A percentile compares a stretch with the other conserved stretches of the same genome.
phyloP scores from a whole-genome alignment of 92 coral and sea anemone species.

The Siderastrea siderea region DNA sequence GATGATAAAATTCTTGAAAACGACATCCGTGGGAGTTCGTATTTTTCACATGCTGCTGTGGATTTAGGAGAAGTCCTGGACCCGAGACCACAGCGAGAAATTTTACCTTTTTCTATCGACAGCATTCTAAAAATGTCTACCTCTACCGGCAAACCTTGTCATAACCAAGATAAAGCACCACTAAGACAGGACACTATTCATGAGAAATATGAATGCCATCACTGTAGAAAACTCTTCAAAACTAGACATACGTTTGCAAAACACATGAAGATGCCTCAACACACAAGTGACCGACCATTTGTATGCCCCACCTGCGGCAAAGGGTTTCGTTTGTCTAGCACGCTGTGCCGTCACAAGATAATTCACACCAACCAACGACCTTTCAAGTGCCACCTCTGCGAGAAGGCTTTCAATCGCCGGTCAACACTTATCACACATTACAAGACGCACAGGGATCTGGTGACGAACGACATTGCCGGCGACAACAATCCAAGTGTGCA shows the following conservation, averaged over 20 bases:
- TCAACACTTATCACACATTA: constrained; percentile 49
- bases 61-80: background rate
- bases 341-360: constrained; percentile 55
- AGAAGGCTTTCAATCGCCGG: constrained; percentile 48
- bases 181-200: background rate
- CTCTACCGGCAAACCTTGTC: background rate
- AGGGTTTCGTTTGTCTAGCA: constrained; percentile 62
- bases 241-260: constrained; percentile 34
- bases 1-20: background rate
- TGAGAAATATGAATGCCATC: constrained; percentile 23
- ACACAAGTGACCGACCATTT: constrained; percentile 47
- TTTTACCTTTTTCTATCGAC: background rate
- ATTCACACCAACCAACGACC: constrained; percentile 62
- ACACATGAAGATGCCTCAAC: constrained; percentile 56
- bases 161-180: too few relatives aligned
- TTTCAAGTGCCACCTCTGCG: constrained; percentile 39
- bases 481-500: background rate
- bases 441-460: constrained; percentile 40
- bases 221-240: constrained; percentile 47
- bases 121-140: background rate
- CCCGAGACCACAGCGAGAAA: background rate
- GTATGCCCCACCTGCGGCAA: constrained; percentile 50
- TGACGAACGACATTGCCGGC: background rate
- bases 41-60: background rate
- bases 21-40: background rate